Base-by-base conservation (phyloP, 1,140 invertebrate species). In the Sitodiplosis mosellana region DNA sequence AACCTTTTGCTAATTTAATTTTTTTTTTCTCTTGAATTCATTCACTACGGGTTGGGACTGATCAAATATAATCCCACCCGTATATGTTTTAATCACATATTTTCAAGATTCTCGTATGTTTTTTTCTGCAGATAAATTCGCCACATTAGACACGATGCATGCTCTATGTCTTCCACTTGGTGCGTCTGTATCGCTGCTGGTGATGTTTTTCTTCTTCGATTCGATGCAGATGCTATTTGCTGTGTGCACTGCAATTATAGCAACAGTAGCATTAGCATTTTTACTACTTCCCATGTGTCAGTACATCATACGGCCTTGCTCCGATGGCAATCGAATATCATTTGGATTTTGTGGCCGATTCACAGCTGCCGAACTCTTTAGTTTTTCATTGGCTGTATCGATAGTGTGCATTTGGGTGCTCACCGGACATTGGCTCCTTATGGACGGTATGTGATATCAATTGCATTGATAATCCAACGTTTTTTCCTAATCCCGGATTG, bases 131-230 rank as follows among this genome's bases (percentile, higher is more conserved):
- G 62, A 58, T 52, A 63, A 61, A 47, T 64, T 64, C 48, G 62
- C 62, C 17, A 96, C 91, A 0, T 68, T 97, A 59, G 91, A 95
- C 66, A 91, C 90, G 48, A 88, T 94, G 80, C 92, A 97, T 68
- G 93, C 92, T 52, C 75, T 96, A 55, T 95, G 92, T 73, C 74
- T 97, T 63, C 93, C 93, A 47, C 74, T 97, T 45, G 90, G 90
- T 60, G 92, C 93, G 55, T 95, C 91, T 49, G 81, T 95, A 55
- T 94, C 92, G 47, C 74, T 97, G 48, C 78, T 97, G 17, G 79
- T 96, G 51, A 96, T 97, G 92, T 97, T 96, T 68, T 93, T 96
- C 73, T 97, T 95, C 68, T 96, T 97, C 61, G 92, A 97, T 69
- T 95, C 91, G 47, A 92, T 97, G 83, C 92, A 96, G 69, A 83